Conservation (phyloP, 2,797 vertebrate genomes). For the Macroramphosus scolopax region DNA sequence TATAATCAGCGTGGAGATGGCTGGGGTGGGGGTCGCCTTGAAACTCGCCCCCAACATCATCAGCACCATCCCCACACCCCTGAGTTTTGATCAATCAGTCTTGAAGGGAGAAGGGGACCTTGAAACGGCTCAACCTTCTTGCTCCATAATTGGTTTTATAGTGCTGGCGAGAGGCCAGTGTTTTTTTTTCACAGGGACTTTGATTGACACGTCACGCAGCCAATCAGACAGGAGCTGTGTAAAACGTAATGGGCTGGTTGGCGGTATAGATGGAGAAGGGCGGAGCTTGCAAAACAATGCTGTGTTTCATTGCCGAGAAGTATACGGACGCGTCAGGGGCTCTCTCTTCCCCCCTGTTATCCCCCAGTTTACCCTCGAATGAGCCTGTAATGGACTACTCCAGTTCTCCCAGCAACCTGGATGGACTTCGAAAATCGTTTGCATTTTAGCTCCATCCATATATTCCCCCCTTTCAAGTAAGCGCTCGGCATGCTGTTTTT, state of each 20-base stretch:
- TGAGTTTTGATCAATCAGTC: conserved; percentile 82
- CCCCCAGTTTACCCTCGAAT: conserved; percentile 81
- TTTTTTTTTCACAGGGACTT: conserved; percentile 52
- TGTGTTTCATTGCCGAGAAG: conserved; percentile 87
- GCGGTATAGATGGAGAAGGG: conserved; percentile 58
- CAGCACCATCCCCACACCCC: background rate
- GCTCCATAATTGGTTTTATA: conserved; percentile 92
- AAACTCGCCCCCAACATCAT: conserved; percentile 67
- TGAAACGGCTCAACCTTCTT: conserved; percentile 84
- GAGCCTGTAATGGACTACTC: conserved; percentile 85
- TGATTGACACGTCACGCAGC: conserved; percentile 73
- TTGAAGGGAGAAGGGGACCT: conserved; percentile 82
- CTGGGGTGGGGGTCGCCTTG: conserved; percentile 68
- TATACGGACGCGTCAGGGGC: conserved; percentile 75
- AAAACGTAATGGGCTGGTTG: conserved; percentile 32
- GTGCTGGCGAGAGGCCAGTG: conserved; percentile 84
- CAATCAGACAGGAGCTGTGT: conserved; percentile 64
- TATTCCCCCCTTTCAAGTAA: conserved; percentile 78
- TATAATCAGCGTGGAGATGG: conserved; percentile 68
- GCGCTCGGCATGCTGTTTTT: conserved; percentile 56
- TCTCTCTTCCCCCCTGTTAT: conserved; percentile 64
- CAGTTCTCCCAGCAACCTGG: conserved; percentile 75
- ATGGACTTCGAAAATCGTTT: conserved; percentile 77
- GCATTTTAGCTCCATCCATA: conserved; percentile 60
- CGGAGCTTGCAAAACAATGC: conserved; percentile 87